Percentiles rank a stretch among this genome's conserved stretches.
These are phyloP conservation scores for Diabrotica balteata DNA, from an alignment of 2,888 invertebrate species.

Conservation along the genomic window DNA sequence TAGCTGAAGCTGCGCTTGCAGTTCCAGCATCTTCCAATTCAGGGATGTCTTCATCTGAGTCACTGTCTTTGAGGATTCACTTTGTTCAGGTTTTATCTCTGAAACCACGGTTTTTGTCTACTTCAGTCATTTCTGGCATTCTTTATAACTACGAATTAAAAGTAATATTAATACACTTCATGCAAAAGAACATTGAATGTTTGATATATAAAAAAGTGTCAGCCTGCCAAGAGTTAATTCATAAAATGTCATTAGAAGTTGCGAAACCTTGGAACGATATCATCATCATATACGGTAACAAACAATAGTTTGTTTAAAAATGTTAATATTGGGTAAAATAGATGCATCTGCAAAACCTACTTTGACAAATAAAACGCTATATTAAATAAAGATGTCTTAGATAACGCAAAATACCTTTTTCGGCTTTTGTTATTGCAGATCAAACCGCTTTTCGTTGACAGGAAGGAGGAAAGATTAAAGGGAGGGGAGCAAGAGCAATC, in stretches of 20 bases:
- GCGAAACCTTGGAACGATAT: neutral
- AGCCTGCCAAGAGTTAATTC: constrained; percentile 1
- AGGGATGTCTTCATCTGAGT: constrained; percentile 88
- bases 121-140: constrained; percentile 90
- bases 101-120: constrained; percentile 76
- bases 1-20: constrained; percentile 53
- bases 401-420: too few relatives aligned
- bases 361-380: too few relatives aligned
- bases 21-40: constrained; percentile 77
- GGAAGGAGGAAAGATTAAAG: too few relatives aligned
- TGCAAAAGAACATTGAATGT: too few relatives aligned
- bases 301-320: too few relatives aligned
- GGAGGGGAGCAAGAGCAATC: too few relatives aligned
- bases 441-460: too few relatives aligned
- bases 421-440: too few relatives aligned
- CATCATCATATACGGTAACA: neutral
- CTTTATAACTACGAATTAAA: constrained; percentile 16
- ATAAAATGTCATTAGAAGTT: neutral
- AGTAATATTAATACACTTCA: too few relatives aligned
- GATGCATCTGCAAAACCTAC: too few relatives aligned
- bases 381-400: too few relatives aligned
- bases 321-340: too few relatives aligned
- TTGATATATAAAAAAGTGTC: neutral
- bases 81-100: constrained; percentile 73
- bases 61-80: constrained; percentile 79